Conservation (phyloP, 2,888 invertebrate species). For the Eupithecia dodoneata region DNA sequence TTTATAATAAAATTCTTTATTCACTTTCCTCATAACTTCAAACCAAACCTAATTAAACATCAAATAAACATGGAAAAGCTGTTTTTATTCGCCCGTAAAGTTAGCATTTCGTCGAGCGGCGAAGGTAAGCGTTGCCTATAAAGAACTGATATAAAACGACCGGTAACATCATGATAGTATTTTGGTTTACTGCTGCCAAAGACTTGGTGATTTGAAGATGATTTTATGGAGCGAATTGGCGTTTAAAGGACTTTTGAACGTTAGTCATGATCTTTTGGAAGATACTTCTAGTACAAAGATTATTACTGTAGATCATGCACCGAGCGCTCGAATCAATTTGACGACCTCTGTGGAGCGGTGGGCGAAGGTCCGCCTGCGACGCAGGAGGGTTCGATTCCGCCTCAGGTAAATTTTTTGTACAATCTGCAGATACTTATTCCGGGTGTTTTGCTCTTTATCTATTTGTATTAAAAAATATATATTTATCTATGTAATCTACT, state of each 20-base stretch:
- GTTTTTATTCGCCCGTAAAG: constrained; percentile 14
- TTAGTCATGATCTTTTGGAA: background rate
- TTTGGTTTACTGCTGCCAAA: constrained; percentile 49
- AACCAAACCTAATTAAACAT: constrained; percentile 9
- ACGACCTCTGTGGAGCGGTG: too few relatives aligned
- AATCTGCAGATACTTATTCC: too few relatives aligned
- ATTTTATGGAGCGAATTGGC: constrained; percentile 5
- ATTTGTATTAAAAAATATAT: too few relatives aligned
- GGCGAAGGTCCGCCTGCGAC: too few relatives aligned
- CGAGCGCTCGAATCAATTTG: too few relatives aligned
- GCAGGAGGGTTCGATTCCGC: too few relatives aligned
- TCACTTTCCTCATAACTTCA: background rate
- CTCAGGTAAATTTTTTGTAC: too few relatives aligned
- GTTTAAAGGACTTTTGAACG: background rate
- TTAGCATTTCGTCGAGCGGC: constrained; percentile 6
- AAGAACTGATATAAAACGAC: constrained; percentile 48
- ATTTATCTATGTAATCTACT: too few relatives aligned
- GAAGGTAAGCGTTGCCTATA: background rate
- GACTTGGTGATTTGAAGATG: background rate
- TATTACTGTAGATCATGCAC: background rate
- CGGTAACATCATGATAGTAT: constrained; percentile 50
- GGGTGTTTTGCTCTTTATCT: too few relatives aligned
- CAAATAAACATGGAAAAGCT: constrained; percentile 9
- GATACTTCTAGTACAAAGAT: background rate
- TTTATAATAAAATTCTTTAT: background rate